Base-by-base conservation (phyloP, 2,113 vertebrate genomes). In the Progne subis region DNA sequence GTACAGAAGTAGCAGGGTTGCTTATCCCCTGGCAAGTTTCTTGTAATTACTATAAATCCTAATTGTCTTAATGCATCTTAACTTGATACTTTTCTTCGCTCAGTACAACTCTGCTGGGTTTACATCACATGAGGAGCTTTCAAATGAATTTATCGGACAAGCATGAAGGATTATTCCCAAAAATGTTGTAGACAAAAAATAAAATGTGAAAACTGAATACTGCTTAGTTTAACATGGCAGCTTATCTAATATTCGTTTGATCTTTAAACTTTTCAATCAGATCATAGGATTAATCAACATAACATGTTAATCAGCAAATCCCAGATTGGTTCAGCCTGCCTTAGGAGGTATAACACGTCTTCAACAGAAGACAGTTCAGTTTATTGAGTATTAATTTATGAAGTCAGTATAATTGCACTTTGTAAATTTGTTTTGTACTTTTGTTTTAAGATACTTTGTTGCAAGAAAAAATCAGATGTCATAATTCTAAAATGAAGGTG, bases 251-350 rank as follows among this genome's bases (percentile, higher is more conserved):
- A 94, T 86, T 88, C 32, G 2, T 87, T 95, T 97, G 77, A 92
- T 96, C 86, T 95, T 94, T 94, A 81, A 67, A 71, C 68, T 93
- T 95, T 94, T 95, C 95, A 91, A 18, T 84, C 91, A 87, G 83
- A 90, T 97, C 90, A 93, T 96, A 93, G 92, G 78, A 96, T 97
- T 95, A 96, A 95, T 97, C 90, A 96, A 86, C 94, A 89, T 88
- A 95, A 83, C 95, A 63, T 86, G 53, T 94, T 97, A 95, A 96
- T 96, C 89, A 95, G 71, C 0, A 20, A 94, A 93, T 97, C 84
- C 79, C 69, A 60, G 43, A 94, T 88, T 96, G 91, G 89, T 90
- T 74, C 13, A 21, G 39, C 37, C 46, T 78, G 41, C 52, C 55
- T 93, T 75, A 88, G 78, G 78, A 92, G 79, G 55, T 86, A 81